These are phyloP conservation scores for Falco berigora DNA, from an alignment of 2,797 vertebrate genomes.

Conservation along the genomic window DNA sequence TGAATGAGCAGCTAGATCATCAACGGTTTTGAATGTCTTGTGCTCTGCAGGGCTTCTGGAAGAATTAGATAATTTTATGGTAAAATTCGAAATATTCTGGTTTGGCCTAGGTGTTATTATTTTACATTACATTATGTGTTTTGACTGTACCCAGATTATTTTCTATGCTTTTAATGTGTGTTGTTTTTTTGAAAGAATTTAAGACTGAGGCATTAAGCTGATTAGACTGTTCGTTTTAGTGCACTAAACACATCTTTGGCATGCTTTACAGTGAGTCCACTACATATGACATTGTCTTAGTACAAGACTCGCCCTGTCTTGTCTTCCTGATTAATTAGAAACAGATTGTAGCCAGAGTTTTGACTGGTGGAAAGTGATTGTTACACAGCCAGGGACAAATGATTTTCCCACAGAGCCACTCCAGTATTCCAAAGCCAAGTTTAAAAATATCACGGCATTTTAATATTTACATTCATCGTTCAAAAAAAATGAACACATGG, in stretches of 20 bases:
- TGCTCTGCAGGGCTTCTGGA: neutral
- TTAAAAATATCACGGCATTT: conserved; percentile 57
- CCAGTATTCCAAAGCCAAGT: conserved; percentile 45
- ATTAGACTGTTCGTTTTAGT: neutral
- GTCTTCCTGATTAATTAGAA: conserved; percentile 67
- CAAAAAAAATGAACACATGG: conserved; percentile 29
- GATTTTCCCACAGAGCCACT: conserved; percentile 63
- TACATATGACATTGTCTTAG: conserved; percentile 16
- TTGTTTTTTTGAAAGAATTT: neutral
- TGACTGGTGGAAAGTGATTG: conserved; percentile 58
- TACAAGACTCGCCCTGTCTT: conserved; percentile 31
- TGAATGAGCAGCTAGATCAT: neutral
- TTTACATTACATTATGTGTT: neutral
- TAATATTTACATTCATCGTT: conserved; percentile 39
- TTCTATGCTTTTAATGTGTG: neutral
- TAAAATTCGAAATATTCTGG: neutral
- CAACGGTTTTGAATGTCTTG: neutral
- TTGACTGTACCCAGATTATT: neutral
- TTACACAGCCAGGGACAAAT: conserved; percentile 60
- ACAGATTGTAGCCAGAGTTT: conserved; percentile 58
- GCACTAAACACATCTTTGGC: neutral
- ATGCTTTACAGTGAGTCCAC: neutral
- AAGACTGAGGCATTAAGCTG: neutral
- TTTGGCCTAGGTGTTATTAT: neutral
- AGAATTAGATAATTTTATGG: neutral